Conservation (phyloP, 2,113 vertebrate species). For the Tor tambroides region DNA sequence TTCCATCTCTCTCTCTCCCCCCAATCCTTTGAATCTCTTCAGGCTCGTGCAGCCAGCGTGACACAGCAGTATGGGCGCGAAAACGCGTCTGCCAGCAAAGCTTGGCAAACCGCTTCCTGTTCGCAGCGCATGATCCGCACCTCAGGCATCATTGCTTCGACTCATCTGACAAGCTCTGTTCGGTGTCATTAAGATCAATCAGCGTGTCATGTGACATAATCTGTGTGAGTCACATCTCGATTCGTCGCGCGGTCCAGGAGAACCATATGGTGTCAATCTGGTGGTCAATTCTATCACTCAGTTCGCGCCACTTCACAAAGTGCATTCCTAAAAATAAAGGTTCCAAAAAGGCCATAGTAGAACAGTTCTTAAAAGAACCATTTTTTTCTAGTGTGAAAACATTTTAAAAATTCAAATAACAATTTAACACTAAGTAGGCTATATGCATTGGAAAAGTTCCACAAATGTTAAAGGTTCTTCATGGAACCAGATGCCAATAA, state of each 20-base stretch:
- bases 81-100: constrained; percentile 23
- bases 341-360: neutral
- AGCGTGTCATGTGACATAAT: constrained; percentile 34
- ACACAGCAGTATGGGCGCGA: constrained; percentile 56
- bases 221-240: constrained; percentile 21
- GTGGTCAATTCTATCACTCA: constrained; percentile 7
- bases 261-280: constrained; percentile 24
- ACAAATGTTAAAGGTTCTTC: no score
- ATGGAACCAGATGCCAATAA: no score
- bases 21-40: constrained; percentile 44
- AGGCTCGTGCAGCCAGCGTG: constrained; percentile 57
- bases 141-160: constrained; percentile 14
- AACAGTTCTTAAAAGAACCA: no score
- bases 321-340: neutral
- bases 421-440: no score
- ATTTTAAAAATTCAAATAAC: no score
- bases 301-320: neutral
- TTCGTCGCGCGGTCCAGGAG: neutral
- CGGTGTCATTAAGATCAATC: constrained; percentile 23
- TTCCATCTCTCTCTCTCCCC: constrained; percentile 16
- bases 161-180: constrained; percentile 8
- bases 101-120: constrained; percentile 34
- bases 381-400: no score
- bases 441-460: no score
- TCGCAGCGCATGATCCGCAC: constrained; percentile 13